Evolutionary conservation across 1,140 invertebrate genomes (phyloP).

Genomic region (Sitodiplosis mosellana): DNA sequence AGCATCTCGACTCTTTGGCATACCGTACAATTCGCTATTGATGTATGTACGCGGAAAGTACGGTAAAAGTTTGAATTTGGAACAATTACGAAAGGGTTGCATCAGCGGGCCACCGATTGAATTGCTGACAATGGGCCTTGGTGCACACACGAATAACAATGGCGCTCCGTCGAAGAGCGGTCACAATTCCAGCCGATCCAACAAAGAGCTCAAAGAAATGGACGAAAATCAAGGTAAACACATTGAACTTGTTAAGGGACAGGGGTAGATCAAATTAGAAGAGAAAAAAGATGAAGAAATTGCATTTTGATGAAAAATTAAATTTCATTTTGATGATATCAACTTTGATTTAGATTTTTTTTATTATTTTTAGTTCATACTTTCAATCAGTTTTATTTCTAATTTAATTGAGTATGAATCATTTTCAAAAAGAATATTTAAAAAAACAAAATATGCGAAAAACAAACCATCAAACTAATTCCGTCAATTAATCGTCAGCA

Average conservation of each 20-base stretch:
- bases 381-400: no score
- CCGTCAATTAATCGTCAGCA: no score
- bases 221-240: slow-evolving; percentile 22
- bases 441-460: no score
- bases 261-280: no score
- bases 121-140: slow-evolving; percentile 43
- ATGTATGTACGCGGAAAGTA: slow-evolving; percentile 89
- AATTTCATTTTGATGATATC: no score
- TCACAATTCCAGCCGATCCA: slow-evolving; percentile 14
- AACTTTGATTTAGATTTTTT: no score
- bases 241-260: slow-evolving; percentile 10
- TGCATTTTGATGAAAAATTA: no score
- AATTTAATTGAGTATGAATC: no score
- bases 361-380: no score
- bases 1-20: slow-evolving; percentile 72
- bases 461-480: no score
- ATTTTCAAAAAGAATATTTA: no score
- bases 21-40: slow-evolving; percentile 75
- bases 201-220: not conserved
- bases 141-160: slow-evolving; percentile 46
- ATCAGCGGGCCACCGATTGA: slow-evolving; percentile 52
- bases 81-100: slow-evolving; percentile 70
- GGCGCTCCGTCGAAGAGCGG: slow-evolving; percentile 30
- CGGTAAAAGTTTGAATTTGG: slow-evolving; percentile 71
- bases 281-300: no score